These are phyloP conservation scores for Lytechinus pictus DNA, from an alignment of 35 echinoderm and acorn worm species.

Conservation along the genomic window DNA sequence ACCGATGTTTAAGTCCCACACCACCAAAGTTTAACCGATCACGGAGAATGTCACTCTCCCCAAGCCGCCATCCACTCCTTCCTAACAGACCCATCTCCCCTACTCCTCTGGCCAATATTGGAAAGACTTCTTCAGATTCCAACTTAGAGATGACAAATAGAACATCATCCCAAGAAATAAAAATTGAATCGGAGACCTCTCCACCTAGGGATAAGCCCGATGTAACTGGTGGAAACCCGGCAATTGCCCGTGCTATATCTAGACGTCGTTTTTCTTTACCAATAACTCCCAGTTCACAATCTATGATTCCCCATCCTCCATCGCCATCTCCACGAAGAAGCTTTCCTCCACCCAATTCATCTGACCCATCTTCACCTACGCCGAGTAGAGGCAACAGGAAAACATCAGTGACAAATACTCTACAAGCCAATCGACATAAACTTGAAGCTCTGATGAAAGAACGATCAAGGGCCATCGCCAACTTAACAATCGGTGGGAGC, in stretches of 20 bases:
- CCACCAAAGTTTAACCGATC: background rate
- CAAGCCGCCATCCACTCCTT: background rate
- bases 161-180: background rate
- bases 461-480: constrained; percentile 2
- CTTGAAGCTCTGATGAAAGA: constrained; percentile 21
- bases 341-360: background rate
- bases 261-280: background rate
- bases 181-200: background rate
- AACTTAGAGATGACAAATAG: background rate
- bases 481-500: background rate
- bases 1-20: background rate
- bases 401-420: background rate
- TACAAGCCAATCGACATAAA: constrained; percentile 21
- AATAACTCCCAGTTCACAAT: background rate
- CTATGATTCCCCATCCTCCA: background rate
- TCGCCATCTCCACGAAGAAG: background rate
- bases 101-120: background rate
- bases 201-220: background rate
- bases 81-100: background rate
- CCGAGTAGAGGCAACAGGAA: background rate
- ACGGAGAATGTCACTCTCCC: constrained; percentile 9
- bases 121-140: background rate
- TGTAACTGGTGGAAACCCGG: background rate
- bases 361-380: background rate
- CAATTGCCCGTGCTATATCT: background rate